phyloP scores from a whole-genome alignment of 2,888 invertebrate species.

The Euphydryas editha region DNA sequence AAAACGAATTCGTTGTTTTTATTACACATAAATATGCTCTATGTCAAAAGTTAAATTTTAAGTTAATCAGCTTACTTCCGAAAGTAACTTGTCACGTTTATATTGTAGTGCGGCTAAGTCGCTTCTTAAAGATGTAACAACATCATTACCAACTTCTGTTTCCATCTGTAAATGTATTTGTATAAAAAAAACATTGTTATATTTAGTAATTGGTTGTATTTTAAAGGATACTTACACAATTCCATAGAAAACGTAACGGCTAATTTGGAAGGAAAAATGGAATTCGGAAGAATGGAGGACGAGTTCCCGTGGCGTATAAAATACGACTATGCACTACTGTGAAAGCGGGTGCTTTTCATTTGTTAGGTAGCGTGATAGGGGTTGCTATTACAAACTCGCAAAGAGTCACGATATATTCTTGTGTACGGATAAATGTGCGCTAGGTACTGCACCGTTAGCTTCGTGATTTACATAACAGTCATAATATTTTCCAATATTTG shows the following conservation, averaged over 20 bases:
- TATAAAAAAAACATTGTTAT: neutral
- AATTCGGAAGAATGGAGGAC: conserved; percentile 48
- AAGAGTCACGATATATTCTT: conserved; percentile 74
- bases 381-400: conserved; percentile 66
- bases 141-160: conserved; percentile 84
- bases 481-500: conserved; percentile 32
- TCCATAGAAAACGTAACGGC: conserved; percentile 47
- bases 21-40: neutral
- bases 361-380: conserved; percentile 71
- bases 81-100: conserved; percentile 90
- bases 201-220: neutral
- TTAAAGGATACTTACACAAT: conserved; percentile 56
- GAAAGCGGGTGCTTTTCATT: conserved; percentile 59
- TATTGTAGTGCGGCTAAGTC: conserved; percentile 93
- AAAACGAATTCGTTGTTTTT: neutral
- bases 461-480: conserved; percentile 45
- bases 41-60: neutral
- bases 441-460: conserved; percentile 43
- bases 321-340: conserved; percentile 58
- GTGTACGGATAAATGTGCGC: conserved; percentile 44
- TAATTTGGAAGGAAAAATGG: conserved; percentile 1
- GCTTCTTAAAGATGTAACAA: conserved; percentile 90
- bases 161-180: conserved; percentile 79
- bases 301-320: conserved; percentile 64
- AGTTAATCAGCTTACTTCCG: conserved; percentile 84